Evolutionary conservation across 2,888 invertebrate genomes (phyloP).

Genomic region (Thera britannica): DNA sequence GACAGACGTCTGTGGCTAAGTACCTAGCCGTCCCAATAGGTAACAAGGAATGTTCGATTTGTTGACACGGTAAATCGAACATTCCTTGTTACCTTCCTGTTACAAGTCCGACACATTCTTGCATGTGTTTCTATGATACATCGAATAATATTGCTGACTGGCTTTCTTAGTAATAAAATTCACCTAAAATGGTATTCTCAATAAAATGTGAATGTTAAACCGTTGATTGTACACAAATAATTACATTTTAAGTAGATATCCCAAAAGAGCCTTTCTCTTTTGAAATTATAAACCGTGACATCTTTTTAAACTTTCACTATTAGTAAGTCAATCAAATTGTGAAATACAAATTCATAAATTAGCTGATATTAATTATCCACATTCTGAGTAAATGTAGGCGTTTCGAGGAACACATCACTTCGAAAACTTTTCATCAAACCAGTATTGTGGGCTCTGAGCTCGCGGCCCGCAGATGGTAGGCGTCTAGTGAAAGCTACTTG

Average conservation of each 20-base stretch:
- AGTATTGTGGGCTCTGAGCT: slow-evolving; percentile 49
- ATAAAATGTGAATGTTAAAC: slow-evolving; percentile 45
- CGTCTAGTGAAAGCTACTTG: slow-evolving; percentile 71
- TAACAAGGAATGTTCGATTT: no score
- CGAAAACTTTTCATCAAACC: slow-evolving; percentile 50
- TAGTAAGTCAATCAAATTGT: slow-evolving; percentile 75
- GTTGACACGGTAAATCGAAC: no score
- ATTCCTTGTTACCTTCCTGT: not conserved
- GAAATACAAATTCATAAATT: slow-evolving; percentile 65
- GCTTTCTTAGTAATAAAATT: slow-evolving; percentile 39
- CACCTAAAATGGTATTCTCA: slow-evolving; percentile 20
- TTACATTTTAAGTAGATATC: slow-evolving; percentile 49
- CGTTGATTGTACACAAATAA: slow-evolving; percentile 48
- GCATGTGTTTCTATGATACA: not conserved
- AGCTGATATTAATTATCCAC: slow-evolving; percentile 68
- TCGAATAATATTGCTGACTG: slow-evolving; percentile 4
- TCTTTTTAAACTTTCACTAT: slow-evolving; percentile 75
- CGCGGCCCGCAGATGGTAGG: slow-evolving; percentile 56
- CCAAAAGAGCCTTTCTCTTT: slow-evolving; percentile 73
- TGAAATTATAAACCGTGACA: slow-evolving; percentile 76
- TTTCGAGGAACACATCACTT: slow-evolving; percentile 43
- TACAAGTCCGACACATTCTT: not conserved
- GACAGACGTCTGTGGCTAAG: no score
- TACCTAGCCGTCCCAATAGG: no score
- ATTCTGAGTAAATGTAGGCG: slow-evolving; percentile 54